Conservation (phyloP, 2,113 vertebrate genomes). For the Dissostichus mawsoni region DNA sequence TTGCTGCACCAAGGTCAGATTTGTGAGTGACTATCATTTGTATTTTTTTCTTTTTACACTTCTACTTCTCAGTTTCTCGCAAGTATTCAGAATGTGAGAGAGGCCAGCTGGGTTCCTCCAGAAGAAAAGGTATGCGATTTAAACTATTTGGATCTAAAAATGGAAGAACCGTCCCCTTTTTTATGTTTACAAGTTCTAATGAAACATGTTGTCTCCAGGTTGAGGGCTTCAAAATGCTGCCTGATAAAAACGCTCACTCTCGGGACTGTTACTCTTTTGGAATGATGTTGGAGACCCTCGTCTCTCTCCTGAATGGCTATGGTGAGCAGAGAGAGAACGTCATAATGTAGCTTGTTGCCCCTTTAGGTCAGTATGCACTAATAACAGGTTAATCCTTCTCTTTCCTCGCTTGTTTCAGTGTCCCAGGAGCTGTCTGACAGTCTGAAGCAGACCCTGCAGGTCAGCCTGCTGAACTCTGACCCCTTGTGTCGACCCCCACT, state of each 20-base stretch:
- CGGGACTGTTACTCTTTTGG: constrained; percentile 95
- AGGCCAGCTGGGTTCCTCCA: constrained; percentile 87
- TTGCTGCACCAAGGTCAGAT: background rate
- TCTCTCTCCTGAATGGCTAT: constrained; percentile 85
- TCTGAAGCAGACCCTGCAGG: constrained; percentile 89
- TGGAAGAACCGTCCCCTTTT: background rate
- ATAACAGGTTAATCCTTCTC: background rate
- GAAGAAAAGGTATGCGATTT: constrained; percentile 89
- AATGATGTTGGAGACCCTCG: constrained; percentile 87
- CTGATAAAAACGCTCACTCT: constrained; percentile 87
- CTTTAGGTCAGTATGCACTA: background rate
- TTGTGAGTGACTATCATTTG: background rate
- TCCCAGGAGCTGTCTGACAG: constrained; percentile 80
- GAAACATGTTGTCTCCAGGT: constrained; percentile 78
- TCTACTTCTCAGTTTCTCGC: constrained; percentile 87
- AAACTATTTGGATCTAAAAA: background rate
- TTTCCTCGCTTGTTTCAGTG: constrained; percentile 62
- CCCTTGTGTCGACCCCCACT: constrained; percentile 86
- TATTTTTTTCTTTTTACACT: too few relatives aligned
- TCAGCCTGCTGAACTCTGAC: constrained; percentile 86
- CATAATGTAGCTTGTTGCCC: background rate
- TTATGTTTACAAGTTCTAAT: constrained; percentile 20
- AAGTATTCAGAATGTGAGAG: constrained; percentile 87
- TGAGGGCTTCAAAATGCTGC: constrained; percentile 88
- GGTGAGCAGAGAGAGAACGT: constrained; percentile 82